Conservation (phyloP, 2,113 vertebrate genomes). For the Xenopus borealis region DNA sequence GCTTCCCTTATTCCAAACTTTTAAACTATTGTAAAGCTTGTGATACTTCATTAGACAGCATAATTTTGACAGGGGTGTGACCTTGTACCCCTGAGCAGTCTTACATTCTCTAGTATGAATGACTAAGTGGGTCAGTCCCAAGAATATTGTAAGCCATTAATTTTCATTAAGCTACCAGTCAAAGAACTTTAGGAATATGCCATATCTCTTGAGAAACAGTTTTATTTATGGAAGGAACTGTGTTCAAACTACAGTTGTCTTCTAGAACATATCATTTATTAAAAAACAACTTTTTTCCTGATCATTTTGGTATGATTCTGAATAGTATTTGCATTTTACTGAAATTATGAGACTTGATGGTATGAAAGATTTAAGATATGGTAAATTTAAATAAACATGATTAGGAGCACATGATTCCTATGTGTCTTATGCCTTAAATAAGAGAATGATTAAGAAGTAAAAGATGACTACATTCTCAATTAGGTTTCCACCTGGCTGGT, state of each 20-base stretch:
- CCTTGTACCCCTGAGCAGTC: conserved; percentile 49
- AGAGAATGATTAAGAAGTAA: too few relatives aligned
- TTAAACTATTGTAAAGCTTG: conserved; percentile 50
- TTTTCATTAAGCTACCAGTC: conserved; percentile 54
- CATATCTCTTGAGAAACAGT: conserved; percentile 26
- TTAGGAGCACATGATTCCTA: too few relatives aligned
- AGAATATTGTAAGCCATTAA: conserved; percentile 51
- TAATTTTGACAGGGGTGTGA: conserved; percentile 51
- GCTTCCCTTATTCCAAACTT: conserved; percentile 45
- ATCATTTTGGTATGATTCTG: neutral
- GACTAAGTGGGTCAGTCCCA: conserved; percentile 53
- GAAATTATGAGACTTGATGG: too few relatives aligned
- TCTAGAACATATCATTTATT: neutral
- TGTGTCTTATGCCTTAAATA: too few relatives aligned
- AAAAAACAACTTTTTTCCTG: neutral
- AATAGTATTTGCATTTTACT: too few relatives aligned
- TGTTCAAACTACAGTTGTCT: conserved; percentile 1
- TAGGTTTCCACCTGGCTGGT: too few relatives aligned
- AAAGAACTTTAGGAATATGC: conserved; percentile 46
- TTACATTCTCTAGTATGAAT: conserved; percentile 51
- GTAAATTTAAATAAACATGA: too few relatives aligned
- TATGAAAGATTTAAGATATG: too few relatives aligned
- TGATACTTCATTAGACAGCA: conserved; percentile 55
- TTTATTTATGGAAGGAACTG: conserved; percentile 18
- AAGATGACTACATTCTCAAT: too few relatives aligned